These are phyloP conservation scores for Drosophila asahinai DNA, from an alignment of 1,140 invertebrate genomes.

Conservation along the genomic window DNA sequence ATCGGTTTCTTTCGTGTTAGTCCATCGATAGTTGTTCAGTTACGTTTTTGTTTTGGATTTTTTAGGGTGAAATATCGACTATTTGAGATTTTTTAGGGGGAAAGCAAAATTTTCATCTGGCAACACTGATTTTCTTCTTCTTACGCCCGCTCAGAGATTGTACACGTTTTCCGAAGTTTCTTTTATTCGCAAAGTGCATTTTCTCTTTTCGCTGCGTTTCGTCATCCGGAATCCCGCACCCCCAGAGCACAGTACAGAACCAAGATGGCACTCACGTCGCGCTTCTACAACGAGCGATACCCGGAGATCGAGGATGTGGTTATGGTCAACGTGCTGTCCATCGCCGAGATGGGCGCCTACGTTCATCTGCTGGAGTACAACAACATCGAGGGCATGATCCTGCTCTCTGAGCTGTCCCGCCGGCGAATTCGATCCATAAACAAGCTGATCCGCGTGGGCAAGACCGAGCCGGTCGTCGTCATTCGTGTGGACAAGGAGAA, in stretches of 20 bases:
- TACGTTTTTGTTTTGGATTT: too few relatives aligned
- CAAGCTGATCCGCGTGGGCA: slow-evolving; percentile 99
- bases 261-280: slow-evolving; percentile 96
- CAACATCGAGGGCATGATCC: slow-evolving; percentile 99
- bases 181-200: slow-evolving; percentile 53
- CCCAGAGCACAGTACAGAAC: slow-evolving; percentile 6
- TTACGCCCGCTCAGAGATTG: slow-evolving; percentile 65
- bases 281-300: slow-evolving; percentile 99
- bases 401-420: slow-evolving; percentile 97
- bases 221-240: slow-evolving; percentile 3
- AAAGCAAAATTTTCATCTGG: too few relatives aligned
- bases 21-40: too few relatives aligned
- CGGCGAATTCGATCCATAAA: slow-evolving; percentile 99
- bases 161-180: slow-evolving; percentile 65
- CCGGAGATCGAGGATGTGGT: slow-evolving; percentile 99
- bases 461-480: slow-evolving; percentile 99
- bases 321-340: slow-evolving; percentile 99
- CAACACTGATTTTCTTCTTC: slow-evolving; percentile 44
- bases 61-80: too few relatives aligned
- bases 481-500: slow-evolving; percentile 99
- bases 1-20: too few relatives aligned
- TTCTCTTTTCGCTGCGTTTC: slow-evolving; percentile 30
- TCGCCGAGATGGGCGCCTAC: slow-evolving; percentile 99
- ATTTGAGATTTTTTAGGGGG: too few relatives aligned
- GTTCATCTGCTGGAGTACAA: slow-evolving; percentile 99